Percentiles rank a stretch among this genome's conserved stretches.
phyloP scores from a whole-genome alignment of 2,113 vertebrate genomes.

The Romanogobio albipinnatus region DNA sequence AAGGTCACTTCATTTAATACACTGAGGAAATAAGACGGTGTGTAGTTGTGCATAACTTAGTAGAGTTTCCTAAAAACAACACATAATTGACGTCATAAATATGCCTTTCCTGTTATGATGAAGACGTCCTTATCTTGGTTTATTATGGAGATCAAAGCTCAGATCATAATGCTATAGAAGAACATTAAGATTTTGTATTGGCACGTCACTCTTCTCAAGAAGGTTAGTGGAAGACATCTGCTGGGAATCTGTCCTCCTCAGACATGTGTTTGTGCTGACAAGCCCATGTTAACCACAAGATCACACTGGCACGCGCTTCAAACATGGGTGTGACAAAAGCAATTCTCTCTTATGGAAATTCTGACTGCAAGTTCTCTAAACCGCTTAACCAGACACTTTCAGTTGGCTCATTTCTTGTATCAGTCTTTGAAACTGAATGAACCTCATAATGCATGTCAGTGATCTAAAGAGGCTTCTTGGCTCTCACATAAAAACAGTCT shows the following conservation, averaged over 20 bases:
- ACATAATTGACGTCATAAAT: not conserved
- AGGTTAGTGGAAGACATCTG: not conserved
- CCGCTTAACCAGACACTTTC: not conserved
- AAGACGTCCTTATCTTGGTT: not conserved
- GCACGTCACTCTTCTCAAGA: not conserved
- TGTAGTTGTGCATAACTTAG: not conserved
- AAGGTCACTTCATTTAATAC: not conserved
- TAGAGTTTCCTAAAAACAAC: not conserved
- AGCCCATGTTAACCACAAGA: conserved; percentile 6
- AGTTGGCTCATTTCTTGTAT: not conserved
- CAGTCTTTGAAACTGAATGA: not conserved
- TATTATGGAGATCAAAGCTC: not conserved
- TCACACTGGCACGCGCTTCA: conserved; percentile 6
- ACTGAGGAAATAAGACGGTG: not conserved
- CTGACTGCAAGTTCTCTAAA: not conserved
- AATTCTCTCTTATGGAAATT: not conserved
- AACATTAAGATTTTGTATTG: not conserved
- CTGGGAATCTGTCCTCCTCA: not conserved
- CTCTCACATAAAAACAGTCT: not conserved
- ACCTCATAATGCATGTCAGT: not conserved
- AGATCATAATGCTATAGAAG: not conserved
- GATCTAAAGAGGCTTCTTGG: conserved; percentile 12
- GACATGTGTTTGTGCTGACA: not conserved
- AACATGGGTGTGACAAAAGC: conserved; percentile 11
- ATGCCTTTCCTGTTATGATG: not conserved